Evolutionary conservation across 2,888 invertebrate species (phyloP), one percentile per base, ranked within the genome.

Genomic region (Melanargia galathea): DNA sequence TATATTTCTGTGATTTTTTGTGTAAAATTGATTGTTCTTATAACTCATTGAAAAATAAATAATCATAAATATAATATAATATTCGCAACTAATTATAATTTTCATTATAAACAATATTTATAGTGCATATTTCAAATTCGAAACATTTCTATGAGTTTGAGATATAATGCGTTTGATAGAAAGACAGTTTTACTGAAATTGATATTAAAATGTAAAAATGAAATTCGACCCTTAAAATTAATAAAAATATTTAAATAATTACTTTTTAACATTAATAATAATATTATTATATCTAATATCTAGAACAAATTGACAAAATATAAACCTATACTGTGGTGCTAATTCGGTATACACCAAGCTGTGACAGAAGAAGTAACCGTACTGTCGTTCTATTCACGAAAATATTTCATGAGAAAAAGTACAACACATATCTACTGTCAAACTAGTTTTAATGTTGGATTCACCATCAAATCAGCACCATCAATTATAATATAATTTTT

Each of bases 271-370:
- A 71, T 79, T 75, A 18, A 35, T 33, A 52, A 16, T 35, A 33
- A 33, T 33, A 51, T 18, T 51, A 51, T 16, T 65, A 74, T 74
- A 75, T 71, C 76, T 81, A 82, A 35, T 75, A 79, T 77, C 81
- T 84, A 87, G 71, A 87, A 86, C 81, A 85, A 90, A 88, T 90
- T 88, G 89, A 90, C 88, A 86, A 86, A 84, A 87, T 57, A 57
- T 57, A 57, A 45, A 35, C 8, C 30, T 57, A 57, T 84, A 85
- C 71, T 52, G 8, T 30, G 52, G 52, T 52, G 33, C 18, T 35
- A 52, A 35, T 33, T 35, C 1, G 33, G 6, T 52, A 10, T 52
- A 52, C 35, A 52, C 13, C 20, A 52, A 52, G 10, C 33, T 18
- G 16, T 18, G 51, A 30, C 51, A 16, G 18, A 43, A 43, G 16